Base-by-base conservation (phyloP, 2,113 vertebrate species). In the Nothoprocta perdicaria region DNA sequence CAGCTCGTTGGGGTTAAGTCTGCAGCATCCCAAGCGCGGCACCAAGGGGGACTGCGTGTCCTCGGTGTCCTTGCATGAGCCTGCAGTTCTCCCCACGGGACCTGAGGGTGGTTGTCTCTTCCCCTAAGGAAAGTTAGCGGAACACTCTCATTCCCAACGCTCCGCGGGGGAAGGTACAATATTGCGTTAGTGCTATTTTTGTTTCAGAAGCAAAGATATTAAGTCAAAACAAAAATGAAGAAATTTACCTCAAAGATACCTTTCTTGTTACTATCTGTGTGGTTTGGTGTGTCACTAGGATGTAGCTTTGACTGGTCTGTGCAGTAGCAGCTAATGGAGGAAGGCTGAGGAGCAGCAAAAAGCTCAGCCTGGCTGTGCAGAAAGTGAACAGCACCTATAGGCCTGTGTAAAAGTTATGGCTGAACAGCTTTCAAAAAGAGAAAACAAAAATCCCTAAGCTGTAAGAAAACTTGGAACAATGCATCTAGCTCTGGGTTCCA, bases 1-100 rank as follows among this genome's bases (percentile, higher is more conserved):
- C 12, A 77, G 9, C 7, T 63, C 13, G 3, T 23, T 53, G 50
- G 7, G 66, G 46, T 58, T 52, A 35, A 58, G 14, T 14, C 26
- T 63, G 41, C 19, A 57, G 2, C 14, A 53, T 16, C 38, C 17
- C 29, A 63, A 31, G 31, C 8, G 14, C 29, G 22, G 31, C 65
- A 14, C 29, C 8, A 27, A n/a, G 21, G 65, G 41, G 43, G 18
- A 41, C 18, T n/a, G 17, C 18, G 6, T 12, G 4, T 29, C n/a
- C 26, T 35, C 55, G 46, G 43, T 38, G 35, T 38, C 52, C 66
- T 38, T 38, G 35, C 35, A 38, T 38, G 35, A 57, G 62, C 11
- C 1, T 0, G 48, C 48, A 45, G 12, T 40, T 62, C 61, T 7
- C 52, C n/a, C 69, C 38, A 40, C 0, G 63, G 52, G 24, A 3